Conservation (phyloP, 2,888 invertebrate genomes). For the Cryptocheilus praepositus region DNA sequence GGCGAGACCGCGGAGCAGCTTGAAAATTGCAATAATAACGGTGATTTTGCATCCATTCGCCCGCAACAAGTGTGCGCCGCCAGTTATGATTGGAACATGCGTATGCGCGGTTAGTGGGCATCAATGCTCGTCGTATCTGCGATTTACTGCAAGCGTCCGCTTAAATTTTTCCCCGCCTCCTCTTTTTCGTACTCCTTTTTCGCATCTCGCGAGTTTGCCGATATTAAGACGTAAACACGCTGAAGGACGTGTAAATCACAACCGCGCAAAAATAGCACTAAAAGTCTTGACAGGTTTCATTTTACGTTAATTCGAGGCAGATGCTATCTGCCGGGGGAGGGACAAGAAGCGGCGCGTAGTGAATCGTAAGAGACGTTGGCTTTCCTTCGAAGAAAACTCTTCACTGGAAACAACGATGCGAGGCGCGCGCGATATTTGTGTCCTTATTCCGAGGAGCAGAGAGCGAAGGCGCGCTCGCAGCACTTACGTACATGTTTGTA, state of each 20-base stretch:
- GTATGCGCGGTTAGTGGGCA: slow-evolving; percentile 25
- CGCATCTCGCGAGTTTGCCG: no score
- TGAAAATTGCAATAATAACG: slow-evolving; percentile 46
- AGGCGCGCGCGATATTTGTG: background rate
- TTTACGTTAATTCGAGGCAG: background rate
- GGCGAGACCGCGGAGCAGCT: slow-evolving; percentile 28
- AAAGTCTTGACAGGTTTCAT: no score
- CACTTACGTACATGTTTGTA: slow-evolving; percentile 1
- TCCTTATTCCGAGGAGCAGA: background rate
- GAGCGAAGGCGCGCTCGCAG: slow-evolving; percentile 8
- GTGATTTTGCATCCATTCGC: slow-evolving; percentile 44
- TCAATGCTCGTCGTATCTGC: slow-evolving; percentile 30
- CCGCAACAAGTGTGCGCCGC: slow-evolving; percentile 29
- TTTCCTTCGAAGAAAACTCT: no score
- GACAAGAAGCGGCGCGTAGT: no score
- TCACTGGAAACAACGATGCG: no score
- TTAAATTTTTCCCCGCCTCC: slow-evolving; percentile 5
- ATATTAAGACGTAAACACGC: no score
- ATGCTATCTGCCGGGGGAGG: background rate
- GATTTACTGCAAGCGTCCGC: slow-evolving; percentile 25
- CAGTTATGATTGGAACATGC: slow-evolving; percentile 14
- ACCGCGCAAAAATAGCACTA: no score
- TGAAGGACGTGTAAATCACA: no score
- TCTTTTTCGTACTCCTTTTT: slow-evolving; percentile 1
- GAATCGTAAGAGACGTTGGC: no score